Evolutionary conservation across 2,797 vertebrate species (phyloP), one percentile per base, ranked within the genome.

Genomic region (Chrosomus eos): DNA sequence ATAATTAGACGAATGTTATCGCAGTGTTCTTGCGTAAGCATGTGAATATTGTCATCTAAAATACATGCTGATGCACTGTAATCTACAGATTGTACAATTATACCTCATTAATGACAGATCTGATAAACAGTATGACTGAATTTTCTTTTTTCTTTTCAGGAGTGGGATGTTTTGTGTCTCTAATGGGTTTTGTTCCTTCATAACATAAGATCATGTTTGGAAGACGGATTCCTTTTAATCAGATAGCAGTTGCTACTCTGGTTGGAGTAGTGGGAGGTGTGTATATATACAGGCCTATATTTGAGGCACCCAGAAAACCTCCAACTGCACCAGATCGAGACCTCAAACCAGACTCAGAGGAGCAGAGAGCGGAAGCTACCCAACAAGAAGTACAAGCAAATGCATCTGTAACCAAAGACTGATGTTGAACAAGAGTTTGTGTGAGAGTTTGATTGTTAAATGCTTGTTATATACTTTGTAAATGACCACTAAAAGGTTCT

Each of bases 201-300:
- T 21, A 55, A 62, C 31, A 40, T 70, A 13, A 82, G 84, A 84
- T 23, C 81, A 95, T 94, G 90, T 92, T 96, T 90, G 85, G 89
- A 73, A 87, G 90, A 81, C 93, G 95, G 84, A 26, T 97, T 62
- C 92, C 95, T 5, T 92, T 96, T 55, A 40, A 93, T 55, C 95
- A 97, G 79, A 51, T 96, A 7, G 84, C 91, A 10, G 84, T 97
- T 23, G 96, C 92, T 13, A 85, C 88, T 5, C 0, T 94, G 48
- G 88, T 98, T 4, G 97, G 97, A 87, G 92, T 97, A 70, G 89
- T 53, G 43, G 96, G 96, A 86, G 98, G 97, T 7, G 0, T 98
- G 77, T 99, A 98, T 85, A 95, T 99, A 87, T 99, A 97, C 91
- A 95, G 90, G 89, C 97, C 97, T 38, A 83, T 93, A 85, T 97